Base-by-base conservation (phyloP, 2,888 invertebrate genomes). In the Sarcophaga subvicina region DNA sequence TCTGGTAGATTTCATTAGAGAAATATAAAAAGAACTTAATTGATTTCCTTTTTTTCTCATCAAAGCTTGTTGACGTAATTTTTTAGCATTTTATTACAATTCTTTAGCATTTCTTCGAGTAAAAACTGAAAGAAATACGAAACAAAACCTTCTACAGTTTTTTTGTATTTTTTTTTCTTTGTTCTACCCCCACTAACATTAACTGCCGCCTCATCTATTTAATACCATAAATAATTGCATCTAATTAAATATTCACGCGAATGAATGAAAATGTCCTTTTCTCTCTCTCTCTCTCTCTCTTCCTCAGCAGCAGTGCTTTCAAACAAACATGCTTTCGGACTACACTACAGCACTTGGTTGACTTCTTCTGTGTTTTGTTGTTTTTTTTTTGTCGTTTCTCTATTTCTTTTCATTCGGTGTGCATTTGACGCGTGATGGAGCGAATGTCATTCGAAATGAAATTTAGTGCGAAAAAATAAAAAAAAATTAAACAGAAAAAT, bases 141-240 rank as follows among this genome's bases (percentile, higher is more conserved):
- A 78, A 78, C 77, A 75, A 81, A 80, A 83, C 76, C 77, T 78
- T 69, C 70, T 75, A 82, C 62, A 62, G 59, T 78, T 67, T 83
- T 82, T 54, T 54, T 54, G 14, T 14, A 8, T 12, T 17, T 54
- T 3, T 54, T 3, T 54, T 37, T 80, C 84, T 76, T 79, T 71
- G 64, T 60, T 8, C 69, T 70, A 82, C 80, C 85, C 71, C 85
- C 82, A 89, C 90, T 90, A 91, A 91, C 91, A 91, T 92, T 92
- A 92, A 91, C 84, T 87, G 84, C 91, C 92, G 92, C 92, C 92
- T 92, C 92, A 92, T 92, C 92, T 92, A 92, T 92, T 92, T 92
- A 92, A 92, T 92, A 92, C 92, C 92, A 92, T 92, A 92, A 92
- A 92, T 92, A 92, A 92, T 92, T 92, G 92, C 92, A 92, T 92